Evolutionary conservation across 2,113 vertebrate species (phyloP), one percentile per base, ranked within the genome.

Genomic region (Cyprinodon tularosa): DNA sequence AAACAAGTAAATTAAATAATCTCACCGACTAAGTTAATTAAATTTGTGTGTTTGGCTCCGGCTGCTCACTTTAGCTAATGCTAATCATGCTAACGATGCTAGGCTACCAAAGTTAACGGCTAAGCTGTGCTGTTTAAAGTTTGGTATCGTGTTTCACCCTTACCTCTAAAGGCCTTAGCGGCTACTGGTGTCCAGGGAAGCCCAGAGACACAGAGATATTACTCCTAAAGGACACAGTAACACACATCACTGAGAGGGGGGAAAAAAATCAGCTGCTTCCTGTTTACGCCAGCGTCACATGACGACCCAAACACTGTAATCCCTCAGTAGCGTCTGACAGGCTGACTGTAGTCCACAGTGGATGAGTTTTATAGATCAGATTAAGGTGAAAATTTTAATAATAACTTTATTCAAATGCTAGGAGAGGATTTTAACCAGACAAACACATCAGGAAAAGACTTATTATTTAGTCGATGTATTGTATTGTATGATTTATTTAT

Each of bases 221-320:
- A 38, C 48, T 50, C 64, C 72, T 9, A 11, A 62, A 36, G 13
- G 61, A 42, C 0, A 65, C 20, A 68, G 57, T 12, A 53, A 74
- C 48, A 78, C 62, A 80, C 85, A 86, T 90, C 90, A 90, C 84
- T 90, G 77, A 67, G 38, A 76, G 68, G 61, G 74, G 84, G 65
- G 74, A 62, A 62, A 80, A 88, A 62, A 81, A 89, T 92, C 91
- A 92, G 90, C 90, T 92, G 89, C 91, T 93, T 93, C 91, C 92
- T 92, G 91, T 93, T 90, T 93, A 92, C 86, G 90, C 37, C 68
- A 70, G 12, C 77, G 87, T 93, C 92, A 92, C 90, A 90, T 92
- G 90, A 92, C 3, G 63, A 3, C 0, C 0, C 0, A 0, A 0
- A 4, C 5, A 37, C 0, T 37, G 0, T 10, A 0, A 0, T 17